Percentiles rank a stretch among this genome's conserved stretches.
Evolutionary conservation across 2,113 vertebrate genomes (phyloP).

Genomic region (Actinemys pallida): DNA sequence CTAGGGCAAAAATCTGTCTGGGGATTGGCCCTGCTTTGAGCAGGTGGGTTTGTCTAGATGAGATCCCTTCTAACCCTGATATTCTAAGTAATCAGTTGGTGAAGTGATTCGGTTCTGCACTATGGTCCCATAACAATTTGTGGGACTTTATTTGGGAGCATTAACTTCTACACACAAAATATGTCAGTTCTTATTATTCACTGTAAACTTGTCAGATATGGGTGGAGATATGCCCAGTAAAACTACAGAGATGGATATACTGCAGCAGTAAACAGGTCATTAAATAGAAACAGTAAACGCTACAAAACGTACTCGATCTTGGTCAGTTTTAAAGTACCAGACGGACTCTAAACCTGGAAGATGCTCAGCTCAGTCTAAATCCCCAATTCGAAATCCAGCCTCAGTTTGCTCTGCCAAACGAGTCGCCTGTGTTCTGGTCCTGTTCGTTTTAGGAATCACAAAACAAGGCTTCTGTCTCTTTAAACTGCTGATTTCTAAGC

Average conservation of each 20-base stretch:
- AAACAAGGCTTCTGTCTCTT: background rate
- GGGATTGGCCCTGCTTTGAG: too few species aligned
- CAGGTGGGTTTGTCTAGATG: too few species aligned
- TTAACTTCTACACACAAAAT: conserved; percentile 44
- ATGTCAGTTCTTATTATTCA: conserved; percentile 50
- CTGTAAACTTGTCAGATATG: conserved; percentile 54
- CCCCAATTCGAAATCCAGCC: background rate
- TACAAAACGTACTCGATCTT: conserved; percentile 23
- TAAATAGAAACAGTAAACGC: conserved; percentile 62
- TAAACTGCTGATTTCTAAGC: background rate
- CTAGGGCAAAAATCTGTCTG: too few species aligned
- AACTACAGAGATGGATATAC: conserved; percentile 16
- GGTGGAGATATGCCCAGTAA: conserved; percentile 46
- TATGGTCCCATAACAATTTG: conserved; percentile 39
- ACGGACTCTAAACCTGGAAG: conserved; percentile 19
- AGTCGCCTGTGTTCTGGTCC: background rate
- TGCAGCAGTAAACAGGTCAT: conserved; percentile 43
- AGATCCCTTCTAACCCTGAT: too few species aligned
- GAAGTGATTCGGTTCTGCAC: background rate
- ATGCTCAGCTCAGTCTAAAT: background rate
- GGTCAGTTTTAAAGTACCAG: conserved; percentile 44
- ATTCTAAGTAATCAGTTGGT: background rate
- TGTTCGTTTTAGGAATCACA: background rate
- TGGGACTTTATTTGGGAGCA: conserved; percentile 31
- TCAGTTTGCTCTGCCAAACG: background rate